phyloP scores from a whole-genome alignment of 2,797 vertebrate genomes.

The Anisognathus igniventris region DNA sequence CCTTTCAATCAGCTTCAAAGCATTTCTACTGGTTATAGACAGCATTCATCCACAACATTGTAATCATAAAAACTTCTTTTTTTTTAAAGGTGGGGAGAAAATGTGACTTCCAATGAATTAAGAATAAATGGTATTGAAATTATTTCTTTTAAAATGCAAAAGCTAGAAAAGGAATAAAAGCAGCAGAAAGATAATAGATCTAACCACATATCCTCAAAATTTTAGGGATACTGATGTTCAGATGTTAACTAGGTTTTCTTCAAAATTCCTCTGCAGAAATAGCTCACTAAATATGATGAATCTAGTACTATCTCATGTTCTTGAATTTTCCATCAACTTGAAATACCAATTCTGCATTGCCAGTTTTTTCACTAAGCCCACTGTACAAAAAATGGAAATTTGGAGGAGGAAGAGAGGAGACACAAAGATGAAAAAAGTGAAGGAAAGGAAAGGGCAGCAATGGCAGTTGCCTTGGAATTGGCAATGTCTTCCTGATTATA shows the following conservation, averaged over 20 bases:
- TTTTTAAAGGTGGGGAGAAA: neutral
- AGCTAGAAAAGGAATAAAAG: neutral
- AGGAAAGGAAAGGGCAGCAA: neutral
- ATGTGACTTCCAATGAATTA: neutral
- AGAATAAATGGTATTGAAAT: neutral
- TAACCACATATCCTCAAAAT: neutral
- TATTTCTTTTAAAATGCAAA: neutral
- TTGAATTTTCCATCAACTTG: neutral
- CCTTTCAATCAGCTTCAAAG: constrained; percentile 37
- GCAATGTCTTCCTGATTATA: neutral
- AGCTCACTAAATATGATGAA: neutral
- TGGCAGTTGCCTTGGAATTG: neutral
- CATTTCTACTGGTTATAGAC: constrained; percentile 8
- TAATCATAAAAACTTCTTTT: neutral
- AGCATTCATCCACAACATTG: neutral
- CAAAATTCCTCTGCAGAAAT: neutral
- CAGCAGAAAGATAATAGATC: neutral
- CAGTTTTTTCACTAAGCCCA: neutral
- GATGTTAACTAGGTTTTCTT: neutral
- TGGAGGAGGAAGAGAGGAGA: neutral
- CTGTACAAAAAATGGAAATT: neutral
- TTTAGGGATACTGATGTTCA: neutral
- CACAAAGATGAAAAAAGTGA: neutral
- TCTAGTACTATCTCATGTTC: neutral
- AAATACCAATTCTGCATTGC: neutral